Percentiles rank a stretch among this genome's conserved stretches.
These are phyloP conservation scores for Tor tambroides DNA, from an alignment of 2,113 vertebrate genomes.

Conservation along the genomic window DNA sequence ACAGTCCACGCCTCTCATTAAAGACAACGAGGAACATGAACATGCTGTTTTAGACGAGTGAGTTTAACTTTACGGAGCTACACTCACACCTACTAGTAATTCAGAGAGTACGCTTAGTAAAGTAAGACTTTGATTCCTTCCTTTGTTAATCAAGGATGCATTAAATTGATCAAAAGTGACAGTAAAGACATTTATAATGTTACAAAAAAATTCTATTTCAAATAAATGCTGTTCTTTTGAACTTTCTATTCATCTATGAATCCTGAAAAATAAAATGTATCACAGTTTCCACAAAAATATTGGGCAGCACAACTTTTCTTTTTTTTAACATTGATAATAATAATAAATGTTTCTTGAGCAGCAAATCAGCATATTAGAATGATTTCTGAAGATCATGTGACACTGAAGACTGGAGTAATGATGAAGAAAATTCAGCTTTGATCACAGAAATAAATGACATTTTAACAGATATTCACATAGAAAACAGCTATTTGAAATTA, in stretches of 20 bases:
- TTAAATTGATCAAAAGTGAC: too few species aligned
- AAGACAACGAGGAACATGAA: background rate
- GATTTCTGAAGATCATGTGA: background rate
- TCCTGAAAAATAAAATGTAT: too few species aligned
- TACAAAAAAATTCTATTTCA: too few species aligned
- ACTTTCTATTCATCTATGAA: too few species aligned
- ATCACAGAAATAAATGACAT: too few species aligned
- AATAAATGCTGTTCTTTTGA: too few species aligned
- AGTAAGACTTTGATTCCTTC: background rate
- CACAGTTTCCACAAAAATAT: background rate
- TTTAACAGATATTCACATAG: too few species aligned
- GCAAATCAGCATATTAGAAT: too few species aligned
- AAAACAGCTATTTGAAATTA: too few species aligned
- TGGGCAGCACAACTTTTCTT: background rate
- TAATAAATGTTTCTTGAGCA: background rate
- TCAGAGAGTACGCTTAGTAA: background rate
- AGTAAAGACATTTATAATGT: too few species aligned
- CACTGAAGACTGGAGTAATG: background rate
- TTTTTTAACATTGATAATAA: background rate
- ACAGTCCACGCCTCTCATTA: background rate
- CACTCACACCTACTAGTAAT: background rate
- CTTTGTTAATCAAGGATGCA: background rate
- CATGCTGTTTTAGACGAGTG: background rate
- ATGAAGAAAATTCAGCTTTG: too few species aligned
- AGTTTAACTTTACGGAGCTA: background rate